These are phyloP conservation scores for Nothoprocta pentlandii DNA, from an alignment of 2,113 vertebrate species.

Conservation along the genomic window DNA sequence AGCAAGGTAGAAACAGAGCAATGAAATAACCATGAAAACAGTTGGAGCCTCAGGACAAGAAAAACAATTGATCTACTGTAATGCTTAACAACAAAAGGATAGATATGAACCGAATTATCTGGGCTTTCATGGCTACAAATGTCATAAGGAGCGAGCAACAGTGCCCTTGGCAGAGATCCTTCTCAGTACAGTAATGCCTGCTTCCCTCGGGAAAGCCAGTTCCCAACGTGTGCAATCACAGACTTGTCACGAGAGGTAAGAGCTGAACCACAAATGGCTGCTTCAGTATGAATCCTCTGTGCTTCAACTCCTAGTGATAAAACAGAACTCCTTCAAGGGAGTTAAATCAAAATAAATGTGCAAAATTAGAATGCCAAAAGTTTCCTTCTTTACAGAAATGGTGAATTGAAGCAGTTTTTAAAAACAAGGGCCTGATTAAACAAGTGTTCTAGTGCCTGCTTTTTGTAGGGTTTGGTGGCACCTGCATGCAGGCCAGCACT, in stretches of 20 bases:
- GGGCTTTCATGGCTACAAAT: slow-evolving; percentile 3
- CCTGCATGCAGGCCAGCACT: neutral
- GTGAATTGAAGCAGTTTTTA: neutral
- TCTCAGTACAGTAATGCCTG: neutral
- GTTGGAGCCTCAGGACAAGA: slow-evolving; percentile 46
- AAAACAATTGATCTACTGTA: slow-evolving; percentile 40
- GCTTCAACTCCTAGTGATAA: neutral
- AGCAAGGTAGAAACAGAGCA: slow-evolving; percentile 56
- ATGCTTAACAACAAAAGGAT: slow-evolving; percentile 38
- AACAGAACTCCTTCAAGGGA: neutral
- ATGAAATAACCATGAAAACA: slow-evolving; percentile 51
- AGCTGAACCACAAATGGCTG: neutral
- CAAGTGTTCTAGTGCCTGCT: neutral
- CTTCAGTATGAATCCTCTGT: neutral
- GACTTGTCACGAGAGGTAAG: neutral
- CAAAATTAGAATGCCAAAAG: neutral
- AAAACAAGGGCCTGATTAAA: neutral
- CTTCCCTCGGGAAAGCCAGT: neutral
- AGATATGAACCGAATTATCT: slow-evolving; percentile 3
- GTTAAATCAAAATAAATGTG: neutral
- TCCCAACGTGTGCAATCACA: neutral
- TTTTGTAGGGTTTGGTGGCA: neutral
- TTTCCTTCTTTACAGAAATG: neutral
- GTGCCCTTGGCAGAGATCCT: slow-evolving; percentile 19
- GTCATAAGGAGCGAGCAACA: neutral